Evolutionary conservation across 2,888 invertebrate species (phyloP), one percentile per base, ranked within the genome.

Genomic region (Anodontia alba): DNA sequence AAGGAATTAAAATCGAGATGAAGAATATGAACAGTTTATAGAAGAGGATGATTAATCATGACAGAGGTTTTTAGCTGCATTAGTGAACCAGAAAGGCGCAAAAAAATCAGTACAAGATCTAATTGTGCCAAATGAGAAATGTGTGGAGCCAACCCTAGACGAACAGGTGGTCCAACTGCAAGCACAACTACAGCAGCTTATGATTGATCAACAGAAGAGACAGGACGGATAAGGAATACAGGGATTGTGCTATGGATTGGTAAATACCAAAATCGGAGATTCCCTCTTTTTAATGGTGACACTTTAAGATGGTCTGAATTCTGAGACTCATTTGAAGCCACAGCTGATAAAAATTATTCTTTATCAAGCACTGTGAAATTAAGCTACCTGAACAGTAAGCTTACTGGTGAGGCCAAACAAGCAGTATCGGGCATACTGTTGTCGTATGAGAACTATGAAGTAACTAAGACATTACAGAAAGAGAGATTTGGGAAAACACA

Each of bases 1-100:
- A 31, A 62, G 33, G 33, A 62, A 62, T 33, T 1, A 17, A 12
- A 17, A 62, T 17, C 2, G 33, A 62, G 62, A 62, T 62, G 10
- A 62, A 33, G 62, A 62, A 33, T 62, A 62, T 62, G 62, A 62
- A 62, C 62, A 62, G 17, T 62, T 62, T 33, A 62, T 62, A 1
- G 62, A 62, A 33, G 62, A 62, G 15, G 33, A 62, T 17, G 17
- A 62, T 31, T 1, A 15, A 15, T 33, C 33, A 33, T 20, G 33
- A 62, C 62, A 31, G 33, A 3, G 12, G 62, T 62, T 12, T 31
- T 33, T 23, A 17, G 17, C 31, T 62, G 62, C 33, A 33, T 62
- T 2, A 62, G 62, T 62, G 62, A 33, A 31, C 20, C 33, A 20
- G 17, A 33, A 62, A 31, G 62, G n/a, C 62, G 33, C 33, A 62